These are phyloP conservation scores for Vespertilio murinus DNA, from an alignment of 2,797 vertebrate genomes.

Conservation along the genomic window DNA sequence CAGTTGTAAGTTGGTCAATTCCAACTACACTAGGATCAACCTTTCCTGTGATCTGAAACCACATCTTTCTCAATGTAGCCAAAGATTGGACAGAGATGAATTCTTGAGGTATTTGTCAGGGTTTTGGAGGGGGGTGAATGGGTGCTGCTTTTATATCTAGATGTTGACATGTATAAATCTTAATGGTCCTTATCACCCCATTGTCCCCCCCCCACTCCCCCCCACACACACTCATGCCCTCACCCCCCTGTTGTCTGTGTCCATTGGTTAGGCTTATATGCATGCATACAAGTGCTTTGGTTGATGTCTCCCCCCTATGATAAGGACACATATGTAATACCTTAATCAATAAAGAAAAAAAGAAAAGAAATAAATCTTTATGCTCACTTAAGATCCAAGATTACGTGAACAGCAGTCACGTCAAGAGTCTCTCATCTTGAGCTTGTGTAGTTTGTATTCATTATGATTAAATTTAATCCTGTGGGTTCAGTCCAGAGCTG, in stretches of 20 bases:
- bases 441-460: background rate
- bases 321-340: too few relatives aligned
- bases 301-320: too few relatives aligned
- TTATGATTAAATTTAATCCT: background rate
- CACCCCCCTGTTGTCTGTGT: too few relatives aligned
- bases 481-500: background rate
- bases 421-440: conserved; percentile 16
- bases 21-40: background rate
- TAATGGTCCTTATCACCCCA: background rate
- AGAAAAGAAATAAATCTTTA: background rate
- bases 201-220: accelerated
- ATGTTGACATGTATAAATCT: background rate
- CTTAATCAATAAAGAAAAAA: too few relatives aligned
- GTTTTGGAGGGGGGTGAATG: background rate
- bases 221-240: too few relatives aligned
- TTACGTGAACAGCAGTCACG: background rate
- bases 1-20: background rate
- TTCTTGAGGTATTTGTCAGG: background rate
- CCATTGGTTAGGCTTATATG: too few relatives aligned
- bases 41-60: background rate
- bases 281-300: too few relatives aligned
- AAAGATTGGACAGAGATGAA: background rate
- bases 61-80: background rate
- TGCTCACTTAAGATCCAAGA: background rate
- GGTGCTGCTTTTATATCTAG: background rate